These are phyloP conservation scores for Myzus persicae DNA, from an alignment of 1,140 invertebrate species.

Conservation along the genomic window DNA sequence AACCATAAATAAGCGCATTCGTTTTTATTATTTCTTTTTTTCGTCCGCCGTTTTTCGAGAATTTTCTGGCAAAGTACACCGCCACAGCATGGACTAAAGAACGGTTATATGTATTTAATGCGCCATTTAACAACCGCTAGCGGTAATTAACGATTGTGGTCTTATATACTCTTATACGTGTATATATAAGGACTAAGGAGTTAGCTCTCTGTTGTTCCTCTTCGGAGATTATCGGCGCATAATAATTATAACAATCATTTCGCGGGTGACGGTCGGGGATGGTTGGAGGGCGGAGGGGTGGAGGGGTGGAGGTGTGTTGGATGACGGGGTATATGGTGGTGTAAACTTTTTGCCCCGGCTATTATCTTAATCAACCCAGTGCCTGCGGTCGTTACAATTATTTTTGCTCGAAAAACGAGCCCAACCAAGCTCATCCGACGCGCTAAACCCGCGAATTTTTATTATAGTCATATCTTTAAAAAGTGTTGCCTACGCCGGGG, in stretches of 20 bases:
- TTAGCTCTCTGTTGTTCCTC: slow-evolving; percentile 20
- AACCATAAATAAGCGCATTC: slow-evolving; percentile 29
- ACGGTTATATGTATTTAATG: slow-evolving; percentile 54
- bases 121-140: slow-evolving; percentile 51
- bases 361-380: slow-evolving; percentile 58
- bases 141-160: slow-evolving; percentile 53
- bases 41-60: neutral
- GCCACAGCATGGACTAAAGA: neutral
- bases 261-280: neutral
- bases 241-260: slow-evolving; percentile 54
- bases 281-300: neutral
- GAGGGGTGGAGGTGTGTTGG: neutral
- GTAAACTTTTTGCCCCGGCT: slow-evolving; percentile 56
- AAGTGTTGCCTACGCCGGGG: slow-evolving; percentile 51
- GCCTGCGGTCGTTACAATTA: slow-evolving; percentile 58
- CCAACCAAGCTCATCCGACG: slow-evolving; percentile 56
- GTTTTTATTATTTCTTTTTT: slow-evolving; percentile 7
- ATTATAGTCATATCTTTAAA: slow-evolving; percentile 54
- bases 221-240: slow-evolving; percentile 56
- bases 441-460: slow-evolving; percentile 57
- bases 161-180: neutral
- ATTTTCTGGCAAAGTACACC: slow-evolving; percentile 31
- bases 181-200: neutral
- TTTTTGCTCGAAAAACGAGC: slow-evolving; percentile 54
- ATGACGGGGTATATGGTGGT: slow-evolving; percentile 1